Base-by-base conservation (phyloP, 2,797 vertebrate genomes). In the Atherinosoma microstoma region DNA sequence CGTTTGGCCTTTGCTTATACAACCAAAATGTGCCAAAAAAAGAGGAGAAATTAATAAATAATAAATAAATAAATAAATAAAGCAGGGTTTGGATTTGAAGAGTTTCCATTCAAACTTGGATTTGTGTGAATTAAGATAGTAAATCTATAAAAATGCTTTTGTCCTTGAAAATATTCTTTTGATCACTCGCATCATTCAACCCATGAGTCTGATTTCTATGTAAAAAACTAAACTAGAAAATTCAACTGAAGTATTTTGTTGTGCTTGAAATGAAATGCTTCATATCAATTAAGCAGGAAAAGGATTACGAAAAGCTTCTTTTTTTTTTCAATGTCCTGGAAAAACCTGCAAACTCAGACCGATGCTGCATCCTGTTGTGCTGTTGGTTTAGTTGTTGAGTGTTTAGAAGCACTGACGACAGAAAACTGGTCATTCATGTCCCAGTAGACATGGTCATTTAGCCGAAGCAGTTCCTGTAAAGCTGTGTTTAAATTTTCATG, bases 1-100 rank as follows among this genome's bases (percentile, higher is more conserved):
- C 53, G 57, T 74, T 71, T 60, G 40, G 58, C 73, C 69, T 76
- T 84, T 35, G 58, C 49, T 16, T 61, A 67, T 74, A 66, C 73
- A 69, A 62, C 80, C 73, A 62, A 73, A 84, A 84, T 76, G 80
- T 90, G 87, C 84, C 86, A 85, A 91, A 67, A 49, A 35, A 72
- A 32, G 8, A 42, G 24, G 24, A 67, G 18, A 13, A 3, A 40
- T 58, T 9, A 86, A 87, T 74, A 70, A 83, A 63, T 67, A 89
- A 84, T 75, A 76, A 85, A 79, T 76, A 70, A 85, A 74, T 64
- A 66, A 64, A 84, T 60, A 66, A 59, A 53, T 11, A 42, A 73
- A 58, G 63, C n/a, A 0, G 32, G 9, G 38, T 32, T 64, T 27
- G 12, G 54, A 75, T 60, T 18, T 29, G 65, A 83, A 78, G 69